These are phyloP conservation scores for Acinonyx jubatus DNA, from an alignment of 2,113 vertebrate species.

Conservation along the genomic window DNA sequence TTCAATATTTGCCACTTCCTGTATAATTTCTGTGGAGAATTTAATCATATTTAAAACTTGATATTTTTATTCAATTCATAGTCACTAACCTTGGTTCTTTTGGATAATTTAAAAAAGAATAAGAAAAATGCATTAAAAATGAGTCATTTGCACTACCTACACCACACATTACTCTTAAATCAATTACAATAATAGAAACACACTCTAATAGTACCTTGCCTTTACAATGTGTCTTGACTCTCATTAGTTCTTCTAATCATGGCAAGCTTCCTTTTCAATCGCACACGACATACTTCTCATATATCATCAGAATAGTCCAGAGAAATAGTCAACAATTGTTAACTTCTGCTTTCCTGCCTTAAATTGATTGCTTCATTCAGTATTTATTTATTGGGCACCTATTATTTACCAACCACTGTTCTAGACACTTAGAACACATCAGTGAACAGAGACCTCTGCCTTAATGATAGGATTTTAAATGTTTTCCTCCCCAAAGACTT, in stretches of 20 bases:
- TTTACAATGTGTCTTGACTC: neutral
- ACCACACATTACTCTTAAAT: neutral
- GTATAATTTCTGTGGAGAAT: neutral
- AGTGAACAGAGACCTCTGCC: neutral
- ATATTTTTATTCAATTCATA: neutral
- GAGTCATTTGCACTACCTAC: neutral
- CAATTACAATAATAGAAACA: constrained; percentile 28
- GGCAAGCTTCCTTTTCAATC: neutral
- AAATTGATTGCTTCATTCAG: neutral
- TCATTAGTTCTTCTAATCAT: neutral
- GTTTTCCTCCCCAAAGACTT: neutral
- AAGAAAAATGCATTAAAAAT: neutral
- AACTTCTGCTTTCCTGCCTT: neutral
- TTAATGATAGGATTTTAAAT: neutral
- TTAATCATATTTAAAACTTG: neutral
- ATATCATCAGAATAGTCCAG: neutral
- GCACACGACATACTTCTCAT: neutral
- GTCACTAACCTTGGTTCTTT: neutral
- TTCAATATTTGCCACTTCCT: constrained; percentile 41
- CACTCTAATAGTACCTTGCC: neutral
- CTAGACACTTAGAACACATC: neutral
- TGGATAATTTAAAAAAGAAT: neutral
- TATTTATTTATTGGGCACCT: neutral
- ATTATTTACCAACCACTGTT: neutral
- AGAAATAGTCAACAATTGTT: neutral